phyloP scores from a whole-genome alignment of 2,113 vertebrate species.

The Bos indicus region DNA sequence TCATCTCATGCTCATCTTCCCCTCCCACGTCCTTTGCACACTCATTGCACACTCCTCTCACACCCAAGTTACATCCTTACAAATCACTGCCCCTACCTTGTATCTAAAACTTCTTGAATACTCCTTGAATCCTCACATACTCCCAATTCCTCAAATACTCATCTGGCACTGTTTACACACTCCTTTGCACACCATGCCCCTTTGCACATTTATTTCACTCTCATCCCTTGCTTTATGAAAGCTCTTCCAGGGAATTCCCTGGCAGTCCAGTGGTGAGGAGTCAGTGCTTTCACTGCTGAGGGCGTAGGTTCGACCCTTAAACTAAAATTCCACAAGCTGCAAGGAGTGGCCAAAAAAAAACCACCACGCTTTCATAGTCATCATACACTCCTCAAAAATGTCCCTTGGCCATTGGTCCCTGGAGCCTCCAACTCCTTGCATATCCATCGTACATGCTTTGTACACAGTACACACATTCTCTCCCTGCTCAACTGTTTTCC shows the following conservation, averaged over 20 bases:
- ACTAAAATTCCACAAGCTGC: neutral
- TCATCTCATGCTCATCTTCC: neutral
- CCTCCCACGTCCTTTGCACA: too few relatives aligned
- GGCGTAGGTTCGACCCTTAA: neutral
- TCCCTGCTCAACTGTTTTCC: neutral
- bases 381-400: neutral
- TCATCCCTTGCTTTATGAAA: neutral
- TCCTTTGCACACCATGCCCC: neutral
- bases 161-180: neutral
- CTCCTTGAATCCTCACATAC: neutral
- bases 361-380: neutral
- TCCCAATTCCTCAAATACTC: neutral
- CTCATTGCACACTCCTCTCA: neutral
- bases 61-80: neutral
- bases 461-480: fast-evolving
- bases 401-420: neutral
- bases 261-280: neutral
- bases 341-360: neutral
- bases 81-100: neutral
- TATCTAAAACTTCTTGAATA: neutral
- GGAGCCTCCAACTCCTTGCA: neutral
- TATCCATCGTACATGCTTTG: fast-evolving
- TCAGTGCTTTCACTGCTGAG: neutral
- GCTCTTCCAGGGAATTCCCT: neutral
- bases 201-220: neutral